Base-by-base conservation (phyloP, 2,797 vertebrate species). In the Eutrigla gurnardus region DNA sequence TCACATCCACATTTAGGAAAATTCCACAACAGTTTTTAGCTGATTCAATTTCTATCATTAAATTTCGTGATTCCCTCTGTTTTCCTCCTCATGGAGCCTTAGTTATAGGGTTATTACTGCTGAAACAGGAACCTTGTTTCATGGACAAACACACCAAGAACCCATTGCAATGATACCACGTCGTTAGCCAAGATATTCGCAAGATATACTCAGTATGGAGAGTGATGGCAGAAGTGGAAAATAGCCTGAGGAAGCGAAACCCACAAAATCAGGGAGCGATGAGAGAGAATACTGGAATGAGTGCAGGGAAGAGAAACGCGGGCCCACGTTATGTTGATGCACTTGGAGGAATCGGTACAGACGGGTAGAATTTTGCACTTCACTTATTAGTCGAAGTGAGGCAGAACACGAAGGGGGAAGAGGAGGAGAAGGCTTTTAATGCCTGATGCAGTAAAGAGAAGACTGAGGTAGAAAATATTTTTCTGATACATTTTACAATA, bases 141-240 rank as follows among this genome's bases (percentile, higher is more conserved):
- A 52, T 68, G 35, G 40, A 40, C 59, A 69, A 36, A 50, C 33
- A 78, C 50, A 70, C 39, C n/a, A 45, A 42, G 52, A 49, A 49
- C 57, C 17, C 12, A 43, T 4, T 73, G 46, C 59, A 59, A 70
- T 36, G 25, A 72, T 45, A 62, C 40, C 15, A 7, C 59, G 55
- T 70, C 64, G 72, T 75, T 69, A 71, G 52, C 59, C 52, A 54
- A 71, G 15, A 69, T 18, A 60, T 57, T 25, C 5, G 15, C 45
- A 25, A 25, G 25, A 25, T 25, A 25, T 25, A 25, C 25, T 61
- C 49, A 69, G 43, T 62, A 65, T 37, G 32, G 8, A 63, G 35
- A 70, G 72, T 17, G 61, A 50, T 12, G 33, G 25, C 60, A 25
- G 32, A 55, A 50, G 60, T 64, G 35, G 46, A 40, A 57, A 42